Conservation (phyloP, 2,113 vertebrate genomes). For the Embiotoca jacksoni region DNA sequence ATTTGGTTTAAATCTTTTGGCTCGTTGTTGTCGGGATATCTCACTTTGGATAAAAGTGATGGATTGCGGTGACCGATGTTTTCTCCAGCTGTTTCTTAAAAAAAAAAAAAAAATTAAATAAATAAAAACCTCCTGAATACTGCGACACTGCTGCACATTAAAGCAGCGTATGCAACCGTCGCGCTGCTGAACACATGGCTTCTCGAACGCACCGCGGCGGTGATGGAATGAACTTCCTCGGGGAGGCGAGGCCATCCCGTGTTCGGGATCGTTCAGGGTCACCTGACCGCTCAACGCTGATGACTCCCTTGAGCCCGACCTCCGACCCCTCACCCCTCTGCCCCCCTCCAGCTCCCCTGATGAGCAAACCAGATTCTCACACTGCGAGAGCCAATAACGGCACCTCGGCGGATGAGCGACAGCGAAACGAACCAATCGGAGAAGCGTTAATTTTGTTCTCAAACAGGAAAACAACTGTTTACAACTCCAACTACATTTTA, state of each 20-base stretch:
- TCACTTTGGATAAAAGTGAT: too few relatives aligned
- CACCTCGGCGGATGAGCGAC: constrained; percentile 32
- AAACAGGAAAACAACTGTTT: neutral
- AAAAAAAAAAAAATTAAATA: too few relatives aligned
- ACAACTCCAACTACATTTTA: constrained; percentile 26
- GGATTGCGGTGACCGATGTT: neutral
- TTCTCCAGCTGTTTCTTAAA: neutral
- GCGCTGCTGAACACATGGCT: constrained; percentile 9
- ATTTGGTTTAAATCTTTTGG: neutral
- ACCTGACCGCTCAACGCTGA: constrained; percentile 66
- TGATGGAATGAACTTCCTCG: constrained; percentile 65
- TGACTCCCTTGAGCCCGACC: constrained; percentile 73
- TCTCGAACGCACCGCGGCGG: constrained; percentile 20
- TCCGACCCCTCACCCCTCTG: constrained; percentile 58
- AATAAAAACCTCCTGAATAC: too few relatives aligned
- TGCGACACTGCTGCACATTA: neutral
- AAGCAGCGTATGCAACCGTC: neutral
- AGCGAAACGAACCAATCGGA: constrained; percentile 14
- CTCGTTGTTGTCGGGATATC: too few relatives aligned
- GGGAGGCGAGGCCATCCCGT: constrained; percentile 59
- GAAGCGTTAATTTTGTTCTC: neutral
- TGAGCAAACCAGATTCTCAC: constrained; percentile 78
- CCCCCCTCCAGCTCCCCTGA: constrained; percentile 47
- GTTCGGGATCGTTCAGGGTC: constrained; percentile 71
- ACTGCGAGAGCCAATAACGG: constrained; percentile 35